phyloP scores from a whole-genome alignment of 2,113 vertebrate genomes.

The Andinoacara biseriatus region DNA sequence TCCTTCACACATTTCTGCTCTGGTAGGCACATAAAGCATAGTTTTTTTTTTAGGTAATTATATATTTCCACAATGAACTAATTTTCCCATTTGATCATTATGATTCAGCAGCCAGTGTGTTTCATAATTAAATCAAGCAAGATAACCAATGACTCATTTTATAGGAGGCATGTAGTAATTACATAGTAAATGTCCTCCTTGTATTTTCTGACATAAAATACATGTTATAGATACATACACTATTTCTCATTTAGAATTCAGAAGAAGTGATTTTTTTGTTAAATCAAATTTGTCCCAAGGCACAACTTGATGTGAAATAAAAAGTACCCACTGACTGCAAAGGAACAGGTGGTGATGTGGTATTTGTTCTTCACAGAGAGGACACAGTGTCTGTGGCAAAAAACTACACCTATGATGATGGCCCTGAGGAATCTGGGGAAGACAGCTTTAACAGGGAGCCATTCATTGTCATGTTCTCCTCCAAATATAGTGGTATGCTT shows the following conservation, averaged over 20 bases:
- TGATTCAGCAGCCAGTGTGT: no score
- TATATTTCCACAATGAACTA: no score
- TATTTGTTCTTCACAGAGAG: conserved; percentile 69
- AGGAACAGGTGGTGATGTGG: rapidly evolving
- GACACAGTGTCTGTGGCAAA: conserved; percentile 78
- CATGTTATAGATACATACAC: not conserved
- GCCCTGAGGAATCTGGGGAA: conserved; percentile 78
- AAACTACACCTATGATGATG: conserved; percentile 86
- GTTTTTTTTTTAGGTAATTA: no score
- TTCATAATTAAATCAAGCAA: no score
- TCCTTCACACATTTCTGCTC: not conserved
- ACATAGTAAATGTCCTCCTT: not conserved
- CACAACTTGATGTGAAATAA: not conserved
- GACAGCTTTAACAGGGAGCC: conserved; percentile 90
- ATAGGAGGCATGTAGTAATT: not conserved
- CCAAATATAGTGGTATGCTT: conserved; percentile 65
- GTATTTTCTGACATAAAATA: not conserved
- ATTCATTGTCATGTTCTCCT: conserved; percentile 89
- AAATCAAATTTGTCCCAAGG: not conserved
- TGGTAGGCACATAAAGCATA: not conserved
- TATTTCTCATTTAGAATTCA: not conserved
- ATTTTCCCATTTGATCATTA: no score
- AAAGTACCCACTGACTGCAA: not conserved
- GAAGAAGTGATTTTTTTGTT: not conserved
- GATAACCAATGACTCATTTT: no score